phyloP scores from a whole-genome alignment of 2,888 invertebrate species.

The Chouioia cunea region DNA sequence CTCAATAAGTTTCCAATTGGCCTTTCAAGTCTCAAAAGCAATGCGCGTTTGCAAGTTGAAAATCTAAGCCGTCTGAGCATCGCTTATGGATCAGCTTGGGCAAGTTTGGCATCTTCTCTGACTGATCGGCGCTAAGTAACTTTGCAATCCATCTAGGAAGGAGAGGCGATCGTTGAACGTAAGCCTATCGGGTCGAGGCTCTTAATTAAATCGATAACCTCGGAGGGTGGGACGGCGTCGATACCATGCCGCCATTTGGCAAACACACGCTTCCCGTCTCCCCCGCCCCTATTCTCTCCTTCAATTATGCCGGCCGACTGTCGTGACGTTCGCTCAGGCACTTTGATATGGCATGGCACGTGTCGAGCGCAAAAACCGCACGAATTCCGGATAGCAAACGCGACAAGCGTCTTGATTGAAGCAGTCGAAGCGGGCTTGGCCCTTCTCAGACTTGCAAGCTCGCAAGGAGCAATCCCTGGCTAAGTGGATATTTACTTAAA shows the following conservation, averaged over 20 bases:
- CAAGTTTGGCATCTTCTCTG: no score
- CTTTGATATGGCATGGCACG: conserved; percentile 26
- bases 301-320: conserved; percentile 27
- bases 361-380: conserved; percentile 34
- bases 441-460: background rate
- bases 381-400: conserved; percentile 37
- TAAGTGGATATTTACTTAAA: conserved; percentile 38
- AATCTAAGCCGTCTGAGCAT: no score
- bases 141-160: no score
- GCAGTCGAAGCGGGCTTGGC: conserved; percentile 25
- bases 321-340: conserved; percentile 10
- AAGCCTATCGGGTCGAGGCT: conserved; percentile 44
- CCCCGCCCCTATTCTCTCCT: conserved; percentile 4
- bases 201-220: conserved; percentile 56
- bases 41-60: no score
- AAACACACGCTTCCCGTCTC: conserved; percentile 28
- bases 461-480: background rate
- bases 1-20: no score
- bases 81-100: no score
- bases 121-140: no score
- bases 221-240: background rate
- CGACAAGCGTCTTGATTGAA: conserved; percentile 44
- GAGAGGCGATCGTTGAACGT: conserved; percentile 30
- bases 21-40: no score
- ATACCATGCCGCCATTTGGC: conserved; percentile 37